Conservation (phyloP, 2,888 invertebrate genomes). For the Helobdella robusta region DNA sequence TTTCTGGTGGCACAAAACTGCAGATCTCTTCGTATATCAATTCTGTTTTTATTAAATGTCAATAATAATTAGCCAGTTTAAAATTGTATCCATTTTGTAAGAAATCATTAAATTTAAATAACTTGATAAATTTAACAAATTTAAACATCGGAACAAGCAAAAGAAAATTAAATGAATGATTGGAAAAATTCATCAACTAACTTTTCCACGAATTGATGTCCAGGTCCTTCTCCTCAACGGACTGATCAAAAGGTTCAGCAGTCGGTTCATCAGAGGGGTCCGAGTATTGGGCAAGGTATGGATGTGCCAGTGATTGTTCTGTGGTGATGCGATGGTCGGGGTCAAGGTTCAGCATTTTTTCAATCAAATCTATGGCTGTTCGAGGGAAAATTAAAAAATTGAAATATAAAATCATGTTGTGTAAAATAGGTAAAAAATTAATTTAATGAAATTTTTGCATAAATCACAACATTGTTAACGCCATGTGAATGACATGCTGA, state of each 20-base stretch:
- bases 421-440: too few relatives aligned
- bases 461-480: too few relatives aligned
- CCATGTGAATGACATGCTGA: too few relatives aligned
- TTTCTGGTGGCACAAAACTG: constrained; percentile 1
- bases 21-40: not conserved
- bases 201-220: constrained; percentile 35
- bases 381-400: too few relatives aligned
- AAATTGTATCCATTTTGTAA: too few relatives aligned
- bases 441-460: too few relatives aligned
- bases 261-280: constrained; percentile 66
- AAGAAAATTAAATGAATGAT: not conserved
- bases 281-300: constrained; percentile 76
- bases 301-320: constrained; percentile 74
- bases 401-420: too few relatives aligned
- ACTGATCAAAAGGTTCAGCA: constrained; percentile 35
- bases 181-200: constrained; percentile 23
- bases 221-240: constrained; percentile 35
- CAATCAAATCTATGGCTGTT: constrained; percentile 85
- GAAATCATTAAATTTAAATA: too few relatives aligned
- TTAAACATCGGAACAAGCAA: not conserved
- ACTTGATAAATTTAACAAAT: too few relatives aligned
- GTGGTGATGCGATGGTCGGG: constrained; percentile 82
- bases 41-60: not conserved
- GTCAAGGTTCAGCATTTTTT: constrained; percentile 90
- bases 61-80: not conserved